Base-by-base conservation (phyloP, 2,797 vertebrate species). In the Enteromius argenteus region DNA sequence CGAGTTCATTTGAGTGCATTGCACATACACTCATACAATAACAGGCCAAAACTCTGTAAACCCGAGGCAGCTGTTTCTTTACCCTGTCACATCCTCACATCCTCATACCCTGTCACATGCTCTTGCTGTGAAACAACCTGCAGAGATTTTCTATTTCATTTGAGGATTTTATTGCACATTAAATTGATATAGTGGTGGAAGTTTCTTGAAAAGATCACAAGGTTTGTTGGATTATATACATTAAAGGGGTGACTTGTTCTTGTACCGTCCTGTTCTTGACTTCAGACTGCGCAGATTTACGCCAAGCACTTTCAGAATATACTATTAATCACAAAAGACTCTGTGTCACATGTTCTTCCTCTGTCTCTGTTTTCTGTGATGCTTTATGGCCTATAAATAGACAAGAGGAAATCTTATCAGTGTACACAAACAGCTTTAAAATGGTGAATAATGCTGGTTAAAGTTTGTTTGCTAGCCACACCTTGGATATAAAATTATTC, bases 101-200 rank as follows among this genome's bases (percentile, higher is more conserved):
- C n/a, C n/a, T n/a, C n/a, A n/a, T 23, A 13, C 10, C 37, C 23
- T 9, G 32, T 32, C 32, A 32, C 32, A 32, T 72, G 11, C 35
- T 83, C 46, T 44, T 68, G 11, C 62, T 64, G 32, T 68, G 17
- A 83, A 56, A 46, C 49, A 68, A 56, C n/a, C 46, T 58, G 62
- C 73, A 68, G 73, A 58, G 46, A 67, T 51, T 42, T 68, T 17
- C 68, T 56, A 44, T 60, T 60, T 84, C 19, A 35, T 78, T 58
- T 69, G 49, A 69, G n/a, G 23, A n/a, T 56, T 39, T 32, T 9
- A 14, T 19, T n/a, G 62, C 44, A 27, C 44, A 66, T 75, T 56
- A 64, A 27, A 81, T 8, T 51, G 1, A n/a, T 53, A 4, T 74
- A 8, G 21, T 35, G 30, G 19, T 75, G 19, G 19, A 23, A 37